A percentile compares a stretch with the other conserved stretches of the same genome.
Conservation (phyloP, 92 coral and sea anemone species). For the Actinernus sp. region DNA sequence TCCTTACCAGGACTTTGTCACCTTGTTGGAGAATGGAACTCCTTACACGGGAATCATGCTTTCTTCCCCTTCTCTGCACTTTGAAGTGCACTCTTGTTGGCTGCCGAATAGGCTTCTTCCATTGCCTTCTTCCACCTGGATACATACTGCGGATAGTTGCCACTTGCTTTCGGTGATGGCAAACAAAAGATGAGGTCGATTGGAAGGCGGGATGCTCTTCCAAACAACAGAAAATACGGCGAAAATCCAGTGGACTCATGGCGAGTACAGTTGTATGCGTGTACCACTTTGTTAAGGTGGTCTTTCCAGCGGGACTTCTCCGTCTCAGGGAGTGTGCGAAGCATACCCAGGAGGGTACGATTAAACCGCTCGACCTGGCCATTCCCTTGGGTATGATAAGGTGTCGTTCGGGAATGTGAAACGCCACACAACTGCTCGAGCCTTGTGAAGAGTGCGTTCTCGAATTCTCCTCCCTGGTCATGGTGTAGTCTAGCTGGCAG, state of each 20-base stretch:
- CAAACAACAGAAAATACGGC: constrained; percentile 58
- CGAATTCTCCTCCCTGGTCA: constrained; percentile 64
- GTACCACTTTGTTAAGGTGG: constrained; percentile 62
- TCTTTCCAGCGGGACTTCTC: constrained; percentile 73
- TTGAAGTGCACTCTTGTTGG: no score
- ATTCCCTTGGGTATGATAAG: constrained; percentile 54
- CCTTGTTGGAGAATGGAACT: no score
- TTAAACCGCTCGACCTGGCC: constrained; percentile 56
- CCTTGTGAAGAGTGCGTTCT: constrained; percentile 56
- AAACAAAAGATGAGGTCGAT: no score
- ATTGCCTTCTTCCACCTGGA: constrained; percentile 59
- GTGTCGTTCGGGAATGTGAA: constrained; percentile 50
- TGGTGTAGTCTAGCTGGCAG: constrained; percentile 45
- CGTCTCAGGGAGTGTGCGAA: constrained; percentile 43
- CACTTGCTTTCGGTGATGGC: constrained; percentile 45
- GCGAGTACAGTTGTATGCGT: constrained; percentile 67
- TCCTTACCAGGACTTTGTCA: no score
- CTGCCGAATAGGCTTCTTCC: constrained; percentile 56
- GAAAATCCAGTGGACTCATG: constrained; percentile 67
- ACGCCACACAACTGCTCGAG: constrained; percentile 64
- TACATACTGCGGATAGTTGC: constrained; percentile 63
- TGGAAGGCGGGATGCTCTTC: constrained; percentile 39
- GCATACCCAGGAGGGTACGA: no score
- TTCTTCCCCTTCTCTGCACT: no score
- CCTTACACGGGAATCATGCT: no score